Evolutionary conservation across 1,140 invertebrate genomes (phyloP).

Genomic region (Drosophila azteca): DNA sequence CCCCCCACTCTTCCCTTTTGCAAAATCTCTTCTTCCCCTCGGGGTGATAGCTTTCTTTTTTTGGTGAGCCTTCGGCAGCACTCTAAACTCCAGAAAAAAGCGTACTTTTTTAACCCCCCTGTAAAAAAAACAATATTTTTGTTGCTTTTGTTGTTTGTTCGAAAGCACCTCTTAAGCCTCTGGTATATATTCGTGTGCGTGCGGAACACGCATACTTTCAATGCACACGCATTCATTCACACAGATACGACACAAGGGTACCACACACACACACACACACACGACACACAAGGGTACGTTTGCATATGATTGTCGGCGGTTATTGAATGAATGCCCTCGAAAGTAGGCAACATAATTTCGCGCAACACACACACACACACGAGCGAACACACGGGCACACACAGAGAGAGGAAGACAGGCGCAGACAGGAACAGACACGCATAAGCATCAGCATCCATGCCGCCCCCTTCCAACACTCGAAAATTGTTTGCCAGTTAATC

Average conservation of each 20-base stretch:
- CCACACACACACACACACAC: constrained; percentile 13
- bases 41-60: not conserved
- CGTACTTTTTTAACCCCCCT: too few relatives aligned
- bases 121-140: too few relatives aligned
- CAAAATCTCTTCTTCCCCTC: too few relatives aligned
- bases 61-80: not conserved
- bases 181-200: constrained; percentile 25
- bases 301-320: constrained; percentile 11
- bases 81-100: too few relatives aligned
- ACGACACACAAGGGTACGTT: constrained; percentile 25
- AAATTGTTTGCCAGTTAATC: constrained; percentile 52
- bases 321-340: constrained; percentile 54
- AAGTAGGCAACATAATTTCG: constrained; percentile 45
- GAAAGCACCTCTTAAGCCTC: too few relatives aligned
- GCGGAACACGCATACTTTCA: constrained; percentile 28
- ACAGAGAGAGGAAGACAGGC: not conserved
- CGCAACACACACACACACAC: constrained; percentile 4
- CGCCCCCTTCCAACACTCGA: constrained; percentile 22
- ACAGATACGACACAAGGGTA: constrained; percentile 20
- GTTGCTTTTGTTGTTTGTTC: too few relatives aligned
- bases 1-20: too few relatives aligned
- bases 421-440: constrained; percentile 16
- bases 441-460: not conserved
- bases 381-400: not conserved
- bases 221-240: constrained; percentile 9